Conservation (phyloP, 2,888 invertebrate species). For the Tubulanus polymorphus region DNA sequence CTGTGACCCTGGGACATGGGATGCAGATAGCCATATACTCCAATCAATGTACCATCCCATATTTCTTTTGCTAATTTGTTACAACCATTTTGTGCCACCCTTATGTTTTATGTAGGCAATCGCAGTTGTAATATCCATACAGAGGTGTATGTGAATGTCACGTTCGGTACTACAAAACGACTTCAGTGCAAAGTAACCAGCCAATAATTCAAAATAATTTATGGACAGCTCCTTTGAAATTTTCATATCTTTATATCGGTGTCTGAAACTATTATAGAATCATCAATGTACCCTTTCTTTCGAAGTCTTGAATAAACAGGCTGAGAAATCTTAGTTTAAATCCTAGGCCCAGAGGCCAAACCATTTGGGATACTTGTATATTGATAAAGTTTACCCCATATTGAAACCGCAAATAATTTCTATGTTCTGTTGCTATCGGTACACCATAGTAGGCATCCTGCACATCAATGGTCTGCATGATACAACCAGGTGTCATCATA, state of each 20-base stretch:
- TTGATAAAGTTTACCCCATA: slow-evolving; percentile 12
- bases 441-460: slow-evolving; percentile 19
- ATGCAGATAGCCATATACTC: slow-evolving; percentile 14
- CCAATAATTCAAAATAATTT: slow-evolving; percentile 17
- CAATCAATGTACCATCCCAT: too few species aligned
- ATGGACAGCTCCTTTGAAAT: slow-evolving; percentile 12
- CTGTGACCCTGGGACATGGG: slow-evolving; percentile 15
- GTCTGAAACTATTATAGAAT: too few species aligned
- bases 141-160: slow-evolving; percentile 10
- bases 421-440: slow-evolving; percentile 5
- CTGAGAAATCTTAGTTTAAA: slow-evolving; percentile 21
- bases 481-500: slow-evolving; percentile 14
- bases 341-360: slow-evolving; percentile 14
- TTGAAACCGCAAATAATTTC: slow-evolving; percentile 18
- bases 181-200: slow-evolving; percentile 11
- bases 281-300: slow-evolving; percentile 16
- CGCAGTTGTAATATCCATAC: slow-evolving; percentile 16
- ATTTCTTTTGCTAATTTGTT: too few species aligned
- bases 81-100: slow-evolving; percentile 12
- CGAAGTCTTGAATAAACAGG: slow-evolving; percentile 14
- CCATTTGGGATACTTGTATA: slow-evolving; percentile 20
- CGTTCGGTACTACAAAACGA: background rate
- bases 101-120: slow-evolving; percentile 13
- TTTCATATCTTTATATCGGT: too few species aligned
- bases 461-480: slow-evolving; percentile 14